Evolutionary conservation across 2,888 invertebrate species (phyloP), one percentile per base, ranked within the genome.

Genomic region (Zeuzera pyrina): DNA sequence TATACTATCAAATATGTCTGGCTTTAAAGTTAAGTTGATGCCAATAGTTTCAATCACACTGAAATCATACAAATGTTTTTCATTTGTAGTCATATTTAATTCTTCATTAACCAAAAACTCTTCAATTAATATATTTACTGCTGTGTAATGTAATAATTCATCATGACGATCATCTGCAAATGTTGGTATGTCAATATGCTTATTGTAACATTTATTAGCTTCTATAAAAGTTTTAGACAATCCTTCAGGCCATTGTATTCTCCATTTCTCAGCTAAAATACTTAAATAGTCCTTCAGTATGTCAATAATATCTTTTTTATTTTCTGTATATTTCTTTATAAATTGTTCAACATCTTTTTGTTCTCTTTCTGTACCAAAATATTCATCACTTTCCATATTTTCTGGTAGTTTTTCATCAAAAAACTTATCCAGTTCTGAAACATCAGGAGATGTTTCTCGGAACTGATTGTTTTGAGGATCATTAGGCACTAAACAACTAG

Each of bases 341-440:
- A 91, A 90, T 29, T 71, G 65, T 39, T 85, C 79, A 0, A 91
- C 89, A 62, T 91, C 90, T 29, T 68, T 69, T 40, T 72, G 79
- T 78, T 92, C 92, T 30, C 62, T 57, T 21, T 88, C 86, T 1
- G 88, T 85, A 2, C 86, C 88, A 72, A 92, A 92, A 68, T 92
- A 92, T 33, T 76, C 58, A 41, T 74, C 67, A 19, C 35, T 38
- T 29, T 45, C 42, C 30, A 36, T 47, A 22, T 43, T 46, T 22
- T 57, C 60, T 26, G 34, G 31, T 36, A 52, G 55, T 22, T 63
- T 72, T 33, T 85, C 85, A 27, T 86, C 78, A 66, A 87, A 89
- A 41, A 89, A 53, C 50, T 87, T 86, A 33, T 86, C 87, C 31
- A 89, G 57, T 44, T 90, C 88, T 73, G 86, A 81, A 8, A 86